These are phyloP conservation scores for Melitaea athalia DNA, from an alignment of 2,888 invertebrate genomes.

Conservation along the genomic window DNA sequence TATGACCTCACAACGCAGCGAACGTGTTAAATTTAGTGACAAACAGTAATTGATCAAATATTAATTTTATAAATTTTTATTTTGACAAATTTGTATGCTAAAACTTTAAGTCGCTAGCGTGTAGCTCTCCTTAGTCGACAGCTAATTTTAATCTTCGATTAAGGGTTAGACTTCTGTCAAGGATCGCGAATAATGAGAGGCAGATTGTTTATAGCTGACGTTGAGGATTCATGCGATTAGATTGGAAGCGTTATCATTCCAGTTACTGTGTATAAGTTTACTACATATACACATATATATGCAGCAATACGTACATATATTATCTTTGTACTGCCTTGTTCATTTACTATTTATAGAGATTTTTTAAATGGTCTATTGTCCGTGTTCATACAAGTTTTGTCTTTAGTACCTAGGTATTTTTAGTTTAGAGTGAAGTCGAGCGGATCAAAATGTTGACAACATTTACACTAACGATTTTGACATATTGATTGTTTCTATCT, in stretches of 20 bases:
- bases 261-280: constrained; percentile 13
- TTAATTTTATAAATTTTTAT: not conserved
- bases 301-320: not conserved
- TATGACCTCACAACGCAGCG: no score
- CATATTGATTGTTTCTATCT: no score
- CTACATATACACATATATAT: not conserved
- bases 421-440: no score
- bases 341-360: not conserved
- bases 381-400: no score
- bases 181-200: constrained; percentile 61
- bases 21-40: no score
- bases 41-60: constrained; percentile 1
- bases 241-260: constrained; percentile 20
- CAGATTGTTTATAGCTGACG: constrained; percentile 40
- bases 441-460: no score
- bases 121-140: constrained; percentile 64
- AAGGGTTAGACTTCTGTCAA: constrained; percentile 66
- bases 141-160: constrained; percentile 78
- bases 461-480: no score
- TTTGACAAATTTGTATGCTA: no score
- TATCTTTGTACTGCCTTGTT: not conserved
- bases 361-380: no score
- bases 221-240: constrained; percentile 37
- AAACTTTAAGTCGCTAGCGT: constrained; percentile 15
- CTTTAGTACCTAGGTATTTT: no score